phyloP scores from a whole-genome alignment of 1,140 invertebrate species.

The Drosophila littoralis region DNA sequence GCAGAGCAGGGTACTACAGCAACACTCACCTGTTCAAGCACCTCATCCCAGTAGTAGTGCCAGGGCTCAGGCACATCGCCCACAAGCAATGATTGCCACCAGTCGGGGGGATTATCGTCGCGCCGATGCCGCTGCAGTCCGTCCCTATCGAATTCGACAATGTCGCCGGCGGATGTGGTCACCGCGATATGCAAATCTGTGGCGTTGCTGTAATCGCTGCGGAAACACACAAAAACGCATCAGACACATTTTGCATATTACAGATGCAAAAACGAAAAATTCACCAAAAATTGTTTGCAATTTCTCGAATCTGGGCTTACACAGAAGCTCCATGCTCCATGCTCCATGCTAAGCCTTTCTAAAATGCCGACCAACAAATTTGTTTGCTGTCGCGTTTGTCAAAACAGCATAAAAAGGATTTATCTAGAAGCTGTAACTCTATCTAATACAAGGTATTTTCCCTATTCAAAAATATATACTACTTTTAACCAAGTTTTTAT shows the following conservation, averaged over 20 bases:
- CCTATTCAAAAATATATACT: not conserved
- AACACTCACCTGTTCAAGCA: conserved; percentile 86
- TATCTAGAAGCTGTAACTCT: not conserved
- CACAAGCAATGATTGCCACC: conserved; percentile 89
- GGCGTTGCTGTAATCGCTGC: conserved; percentile 90
- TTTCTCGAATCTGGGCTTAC: conserved; percentile 9
- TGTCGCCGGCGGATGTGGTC: conserved; percentile 89
- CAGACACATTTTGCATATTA: conserved; percentile 61
- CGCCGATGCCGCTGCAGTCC: conserved; percentile 86
- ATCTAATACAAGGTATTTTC: not conserved
- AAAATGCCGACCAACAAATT: conserved; percentile 18
- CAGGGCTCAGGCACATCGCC: conserved; percentile 88
- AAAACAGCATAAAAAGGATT: not conserved
- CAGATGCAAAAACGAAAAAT: conserved; percentile 37
- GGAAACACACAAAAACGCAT: conserved; percentile 59
- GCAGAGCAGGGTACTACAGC: not conserved
- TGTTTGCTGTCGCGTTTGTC: conserved; percentile 14
- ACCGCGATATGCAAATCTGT: conserved; percentile 93
- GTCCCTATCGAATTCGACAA: conserved; percentile 91
- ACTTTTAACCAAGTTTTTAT: not conserved
- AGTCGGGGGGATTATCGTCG: conserved; percentile 84
- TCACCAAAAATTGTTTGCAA: conserved; percentile 40
- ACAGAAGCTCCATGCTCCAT: not conserved
- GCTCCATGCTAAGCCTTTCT: conserved; percentile 1
- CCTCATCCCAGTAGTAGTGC: conserved; percentile 91